Base-by-base conservation (phyloP, 2,888 invertebrate genomes). In the Danaus chrysippus region DNA sequence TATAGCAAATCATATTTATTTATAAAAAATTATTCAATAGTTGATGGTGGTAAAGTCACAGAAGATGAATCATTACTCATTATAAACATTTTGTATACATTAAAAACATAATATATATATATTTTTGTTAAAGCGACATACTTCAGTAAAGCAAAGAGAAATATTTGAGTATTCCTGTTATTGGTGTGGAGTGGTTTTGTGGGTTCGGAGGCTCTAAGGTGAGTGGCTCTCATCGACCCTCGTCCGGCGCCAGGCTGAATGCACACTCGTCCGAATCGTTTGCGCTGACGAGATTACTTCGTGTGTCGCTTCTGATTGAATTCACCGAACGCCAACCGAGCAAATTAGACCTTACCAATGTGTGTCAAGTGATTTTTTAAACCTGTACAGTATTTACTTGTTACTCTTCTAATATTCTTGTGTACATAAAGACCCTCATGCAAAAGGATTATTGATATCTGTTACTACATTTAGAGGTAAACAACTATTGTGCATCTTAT, bases 261-360 rank as follows among this genome's bases (percentile, higher is more conserved):
- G 84, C 82, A 79, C 78, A 79, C 84, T 85, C 75, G 76, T 81
- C 77, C 78, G 72, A 84, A 86, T 84, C 87, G 83, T 84, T 84
- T 82, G 72, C 77, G 74, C 76, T 76, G 77, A 72, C 79, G 81
- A 82, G 86, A 88, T 87, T 88, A 84, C 83, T 87, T 83, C 81
- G 82, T 81, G 86, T 82, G 86, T 86, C 82, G 84, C 83, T 82
- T 83, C 80, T 88, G 89, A 89, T 66, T 66, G 66, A 66, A 66
- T 66, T 66, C 62, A 57, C 53, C 15, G 44, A 61, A 17, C 46
- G 12, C 19, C 54, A 41, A 17, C 11, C 15, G n/a, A 44, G 49
- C 42, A 55, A 44, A 55, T 49, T 49, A 49, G 54, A 54, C 23
- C 23, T 43, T 41, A 52, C 46, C n/a, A 9, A 54, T 49, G 34